A percentile compares a stretch with the other conserved stretches of the same genome.
phyloP scores from a whole-genome alignment of 2,113 vertebrate genomes.

The Chaenogobius annularis region DNA sequence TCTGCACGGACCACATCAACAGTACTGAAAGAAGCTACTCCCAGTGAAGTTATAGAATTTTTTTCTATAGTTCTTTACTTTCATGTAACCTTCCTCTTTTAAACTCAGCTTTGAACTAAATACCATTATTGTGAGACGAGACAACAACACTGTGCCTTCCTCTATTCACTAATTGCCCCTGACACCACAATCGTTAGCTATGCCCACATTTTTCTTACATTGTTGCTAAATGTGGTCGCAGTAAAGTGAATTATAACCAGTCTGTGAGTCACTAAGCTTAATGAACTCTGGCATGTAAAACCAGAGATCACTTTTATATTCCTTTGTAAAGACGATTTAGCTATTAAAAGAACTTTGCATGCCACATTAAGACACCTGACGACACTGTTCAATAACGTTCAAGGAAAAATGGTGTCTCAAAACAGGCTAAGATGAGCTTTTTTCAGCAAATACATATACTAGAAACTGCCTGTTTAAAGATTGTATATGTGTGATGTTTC shows the following conservation, averaged over 20 bases:
- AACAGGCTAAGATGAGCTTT: too few relatives aligned
- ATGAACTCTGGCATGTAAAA: constrained; percentile 1
- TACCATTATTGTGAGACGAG: neutral
- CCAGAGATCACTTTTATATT: constrained; percentile 8
- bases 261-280: neutral
- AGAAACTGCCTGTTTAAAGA: too few relatives aligned
- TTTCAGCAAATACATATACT: too few relatives aligned
- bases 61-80: neutral
- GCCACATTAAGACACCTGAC: too few relatives aligned
- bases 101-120: neutral
- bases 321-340: neutral
- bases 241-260: neutral
- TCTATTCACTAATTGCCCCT: neutral
- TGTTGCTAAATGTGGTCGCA: constrained; percentile 6
- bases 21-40: neutral
- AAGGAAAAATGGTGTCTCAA: neutral
- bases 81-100: too few relatives aligned
- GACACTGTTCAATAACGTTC: neutral
- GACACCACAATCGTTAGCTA: neutral
- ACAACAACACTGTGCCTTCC: neutral
- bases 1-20: neutral
- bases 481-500: too few relatives aligned
- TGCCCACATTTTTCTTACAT: constrained; percentile 6
- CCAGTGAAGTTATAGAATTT: neutral
- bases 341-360: neutral